Conservation (phyloP, 2,113 vertebrate genomes). For the Argyrosomus japonicus region DNA sequence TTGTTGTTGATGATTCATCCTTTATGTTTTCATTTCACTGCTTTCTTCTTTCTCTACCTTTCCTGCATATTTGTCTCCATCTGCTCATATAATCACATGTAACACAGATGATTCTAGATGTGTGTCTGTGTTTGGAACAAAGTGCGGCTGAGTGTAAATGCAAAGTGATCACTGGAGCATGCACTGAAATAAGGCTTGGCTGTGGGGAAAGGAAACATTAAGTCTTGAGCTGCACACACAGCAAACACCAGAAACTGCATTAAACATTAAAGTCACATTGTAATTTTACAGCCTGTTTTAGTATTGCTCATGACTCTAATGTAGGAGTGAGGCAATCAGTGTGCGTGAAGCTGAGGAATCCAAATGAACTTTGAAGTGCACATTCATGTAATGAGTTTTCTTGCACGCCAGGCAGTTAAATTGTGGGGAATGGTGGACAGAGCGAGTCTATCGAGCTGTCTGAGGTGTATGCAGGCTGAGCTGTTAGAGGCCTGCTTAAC, state of each 20-base stretch:
- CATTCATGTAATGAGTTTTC: conserved; percentile 73
- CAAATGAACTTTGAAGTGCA: conserved; percentile 79
- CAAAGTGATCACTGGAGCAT: conserved; percentile 62
- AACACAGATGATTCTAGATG: conserved; percentile 38
- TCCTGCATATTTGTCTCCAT: conserved; percentile 15
- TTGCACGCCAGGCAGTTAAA: conserved; percentile 72
- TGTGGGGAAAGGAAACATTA: conserved; percentile 75
- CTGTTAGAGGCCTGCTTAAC: conserved; percentile 36
- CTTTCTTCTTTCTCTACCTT: conserved; percentile 11
- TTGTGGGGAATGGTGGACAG: conserved; percentile 71
- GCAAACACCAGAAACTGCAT: conserved; percentile 75
- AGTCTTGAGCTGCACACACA: conserved; percentile 60
- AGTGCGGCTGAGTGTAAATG: conserved; percentile 47
- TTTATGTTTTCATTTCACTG: neutral
- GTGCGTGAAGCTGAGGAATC: conserved; percentile 61
- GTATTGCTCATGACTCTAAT: conserved; percentile 79
- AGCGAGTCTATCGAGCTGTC: conserved; percentile 61
- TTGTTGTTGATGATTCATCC: conserved; percentile 12
- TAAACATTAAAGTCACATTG: conserved; percentile 75
- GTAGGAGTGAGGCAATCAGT: conserved; percentile 77
- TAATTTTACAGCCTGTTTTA: conserved; percentile 81
- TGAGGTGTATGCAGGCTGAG: conserved; percentile 60
- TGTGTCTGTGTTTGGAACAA: conserved; percentile 53
- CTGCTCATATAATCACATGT: conserved; percentile 16
- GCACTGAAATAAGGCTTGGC: conserved; percentile 71